These are phyloP conservation scores for Anorthoa munda DNA, from an alignment of 2,888 invertebrate genomes.

Conservation along the genomic window DNA sequence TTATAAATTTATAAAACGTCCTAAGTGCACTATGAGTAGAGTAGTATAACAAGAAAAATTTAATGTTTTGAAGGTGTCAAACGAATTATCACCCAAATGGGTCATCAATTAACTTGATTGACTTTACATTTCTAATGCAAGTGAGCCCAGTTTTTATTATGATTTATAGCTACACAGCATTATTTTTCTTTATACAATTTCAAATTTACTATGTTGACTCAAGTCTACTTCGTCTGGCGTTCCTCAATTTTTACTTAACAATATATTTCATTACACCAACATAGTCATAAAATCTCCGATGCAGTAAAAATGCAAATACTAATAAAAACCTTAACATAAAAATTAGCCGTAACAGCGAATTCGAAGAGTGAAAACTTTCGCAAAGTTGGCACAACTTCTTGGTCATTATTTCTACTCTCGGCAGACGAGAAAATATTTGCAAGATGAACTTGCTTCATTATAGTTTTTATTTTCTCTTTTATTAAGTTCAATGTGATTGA, in stretches of 20 bases:
- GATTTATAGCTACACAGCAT: no score
- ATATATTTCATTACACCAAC: slow-evolving; percentile 31
- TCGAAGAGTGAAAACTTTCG: slow-evolving; percentile 64
- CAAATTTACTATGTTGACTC: not conserved
- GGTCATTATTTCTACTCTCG: slow-evolving; percentile 75
- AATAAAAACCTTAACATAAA: slow-evolving; percentile 72
- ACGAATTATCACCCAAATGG: no score
- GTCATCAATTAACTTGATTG: no score
- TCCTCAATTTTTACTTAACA: slow-evolving; percentile 16
- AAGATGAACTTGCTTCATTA: slow-evolving; percentile 85
- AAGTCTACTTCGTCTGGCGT: not conserved
- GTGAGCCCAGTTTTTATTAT: no score
- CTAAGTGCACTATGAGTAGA: no score
- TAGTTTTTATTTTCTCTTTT: slow-evolving; percentile 86
- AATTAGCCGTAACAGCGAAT: slow-evolving; percentile 74
- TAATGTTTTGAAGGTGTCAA: no score
- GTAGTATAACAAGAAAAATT: no score
- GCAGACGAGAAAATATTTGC: slow-evolving; percentile 85
- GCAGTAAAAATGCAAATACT: slow-evolving; percentile 54
- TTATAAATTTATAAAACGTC: no score
- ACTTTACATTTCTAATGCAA: no score
- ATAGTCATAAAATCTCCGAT: slow-evolving; percentile 41
- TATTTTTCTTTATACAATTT: not conserved
- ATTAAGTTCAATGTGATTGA: slow-evolving; percentile 85
- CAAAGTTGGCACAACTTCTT: slow-evolving; percentile 69